Conservation (phyloP, 35 echinoderm and acorn worm species). For the Acanthaster planci region DNA sequence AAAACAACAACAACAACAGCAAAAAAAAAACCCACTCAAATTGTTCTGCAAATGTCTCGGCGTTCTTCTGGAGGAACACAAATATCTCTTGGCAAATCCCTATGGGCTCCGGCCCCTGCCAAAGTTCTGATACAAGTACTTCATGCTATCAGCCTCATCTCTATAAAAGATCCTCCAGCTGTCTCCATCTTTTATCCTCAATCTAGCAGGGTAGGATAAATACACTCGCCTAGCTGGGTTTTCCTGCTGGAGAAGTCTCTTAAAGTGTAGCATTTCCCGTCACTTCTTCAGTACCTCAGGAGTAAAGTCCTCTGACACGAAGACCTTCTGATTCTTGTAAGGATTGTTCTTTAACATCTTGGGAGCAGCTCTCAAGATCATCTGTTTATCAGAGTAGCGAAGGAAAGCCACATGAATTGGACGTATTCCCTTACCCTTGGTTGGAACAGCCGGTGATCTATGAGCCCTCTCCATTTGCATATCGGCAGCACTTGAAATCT, state of each 20-base stretch:
- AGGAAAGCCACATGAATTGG: neutral
- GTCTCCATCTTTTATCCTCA: constrained; percentile 10
- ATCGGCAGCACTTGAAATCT: neutral
- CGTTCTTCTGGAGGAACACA: neutral
- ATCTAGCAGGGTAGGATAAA: neutral
- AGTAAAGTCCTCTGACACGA: too few relatives aligned
- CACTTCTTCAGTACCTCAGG: neutral
- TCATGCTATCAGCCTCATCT: neutral
- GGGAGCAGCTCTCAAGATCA: constrained; percentile 2
- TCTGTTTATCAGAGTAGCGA: neutral
- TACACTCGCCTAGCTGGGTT: constrained; percentile 3
- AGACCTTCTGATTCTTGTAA: neutral
- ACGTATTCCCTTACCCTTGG: neutral
- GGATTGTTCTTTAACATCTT: neutral
- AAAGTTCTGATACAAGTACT: constrained; percentile 1
- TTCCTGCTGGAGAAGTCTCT: neutral
- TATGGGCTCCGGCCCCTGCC: neutral
- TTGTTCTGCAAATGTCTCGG: constrained; percentile 4
- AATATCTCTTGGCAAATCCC: neutral
- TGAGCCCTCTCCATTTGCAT: neutral
- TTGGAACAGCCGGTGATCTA: neutral
- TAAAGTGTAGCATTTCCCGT: neutral
- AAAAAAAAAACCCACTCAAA: neutral
- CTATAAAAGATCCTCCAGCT: neutral
- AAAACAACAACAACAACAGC: neutral